Evolutionary conservation across 2,113 vertebrate species (phyloP).

Genomic region (Alces alces): DNA sequence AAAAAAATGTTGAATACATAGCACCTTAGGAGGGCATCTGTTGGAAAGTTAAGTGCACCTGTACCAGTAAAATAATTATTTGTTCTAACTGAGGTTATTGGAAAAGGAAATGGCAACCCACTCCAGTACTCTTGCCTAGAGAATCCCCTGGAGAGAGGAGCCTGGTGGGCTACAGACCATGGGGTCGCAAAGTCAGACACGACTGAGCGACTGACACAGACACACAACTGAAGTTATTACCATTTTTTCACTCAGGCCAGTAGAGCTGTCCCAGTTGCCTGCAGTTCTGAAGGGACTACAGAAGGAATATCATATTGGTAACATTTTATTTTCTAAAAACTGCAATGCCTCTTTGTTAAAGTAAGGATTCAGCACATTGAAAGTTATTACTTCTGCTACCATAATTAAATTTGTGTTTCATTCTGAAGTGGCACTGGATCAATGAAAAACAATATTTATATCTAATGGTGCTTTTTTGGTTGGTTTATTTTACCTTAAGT

Average conservation of each 20-base stretch:
- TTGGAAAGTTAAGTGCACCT: constrained; percentile 38
- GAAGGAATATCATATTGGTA: constrained; percentile 44
- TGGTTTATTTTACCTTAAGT: constrained; percentile 51
- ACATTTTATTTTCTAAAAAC: constrained; percentile 67
- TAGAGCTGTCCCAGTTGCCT: constrained; percentile 28
- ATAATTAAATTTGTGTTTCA: constrained; percentile 71
- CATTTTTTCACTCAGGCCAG: constrained; percentile 19
- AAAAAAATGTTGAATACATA: not conserved
- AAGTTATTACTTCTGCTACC: constrained; percentile 71
- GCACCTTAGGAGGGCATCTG: constrained; percentile 23
- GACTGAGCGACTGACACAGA: not conserved
- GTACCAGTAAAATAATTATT: constrained; percentile 29
- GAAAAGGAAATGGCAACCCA: not conserved
- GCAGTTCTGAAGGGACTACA: constrained; percentile 49
- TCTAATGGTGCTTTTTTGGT: constrained; percentile 23
- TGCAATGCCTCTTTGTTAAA: constrained; percentile 73
- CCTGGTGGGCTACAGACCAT: not conserved
- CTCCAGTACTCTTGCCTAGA: not conserved
- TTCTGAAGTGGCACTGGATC: not conserved
- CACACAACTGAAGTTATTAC: not conserved
- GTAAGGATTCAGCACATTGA: constrained; percentile 57
- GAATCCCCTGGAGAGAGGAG: not conserved
- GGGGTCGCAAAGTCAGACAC: not conserved
- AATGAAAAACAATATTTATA: constrained; percentile 27
- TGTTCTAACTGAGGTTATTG: constrained; percentile 35